Conservation (phyloP, 2,888 invertebrate species). For the Pteria penguin region DNA sequence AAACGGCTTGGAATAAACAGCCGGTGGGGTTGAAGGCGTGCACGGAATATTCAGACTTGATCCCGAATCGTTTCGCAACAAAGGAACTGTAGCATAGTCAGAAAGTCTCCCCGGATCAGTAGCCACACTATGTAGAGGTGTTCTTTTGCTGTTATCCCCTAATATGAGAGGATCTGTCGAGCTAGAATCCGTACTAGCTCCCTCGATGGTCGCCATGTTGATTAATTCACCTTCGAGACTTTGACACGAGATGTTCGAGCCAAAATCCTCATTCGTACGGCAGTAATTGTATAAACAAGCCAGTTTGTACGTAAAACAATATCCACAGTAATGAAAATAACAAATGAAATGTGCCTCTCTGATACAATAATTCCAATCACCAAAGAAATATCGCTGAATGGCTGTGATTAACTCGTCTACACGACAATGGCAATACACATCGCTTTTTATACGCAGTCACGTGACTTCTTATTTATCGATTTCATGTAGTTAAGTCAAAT, state of each 20-base stretch:
- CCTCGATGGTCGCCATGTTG: slow-evolving; percentile 58
- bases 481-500: too few species aligned
- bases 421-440: slow-evolving; percentile 16
- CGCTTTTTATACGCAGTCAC: slow-evolving; percentile 6
- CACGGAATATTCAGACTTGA: slow-evolving; percentile 31
- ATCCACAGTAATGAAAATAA: too few species aligned
- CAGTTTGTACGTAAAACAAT: too few species aligned
- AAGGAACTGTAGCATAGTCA: slow-evolving; percentile 5
- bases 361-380: too few species aligned
- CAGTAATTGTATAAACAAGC: slow-evolving; percentile 46
- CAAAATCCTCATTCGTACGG: slow-evolving; percentile 32
- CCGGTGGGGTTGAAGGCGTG: slow-evolving; percentile 26
- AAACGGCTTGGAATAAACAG: slow-evolving; percentile 38
- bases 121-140: slow-evolving; percentile 15
- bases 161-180: slow-evolving; percentile 43
- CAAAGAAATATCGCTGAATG: too few species aligned
- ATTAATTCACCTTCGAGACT: slow-evolving; percentile 18
- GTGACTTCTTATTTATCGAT: too few species aligned
- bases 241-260: slow-evolving; percentile 15
- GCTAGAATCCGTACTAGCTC: slow-evolving; percentile 48
- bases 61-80: slow-evolving; percentile 34
- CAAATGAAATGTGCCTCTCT: too few species aligned
- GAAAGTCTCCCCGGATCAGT: neutral
- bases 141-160: slow-evolving; percentile 19
- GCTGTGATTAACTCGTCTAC: neutral